Evolutionary conservation across 2,888 invertebrate genomes (phyloP), one percentile per base, ranked within the genome.

Genomic region (Cotesia congregata): DNA sequence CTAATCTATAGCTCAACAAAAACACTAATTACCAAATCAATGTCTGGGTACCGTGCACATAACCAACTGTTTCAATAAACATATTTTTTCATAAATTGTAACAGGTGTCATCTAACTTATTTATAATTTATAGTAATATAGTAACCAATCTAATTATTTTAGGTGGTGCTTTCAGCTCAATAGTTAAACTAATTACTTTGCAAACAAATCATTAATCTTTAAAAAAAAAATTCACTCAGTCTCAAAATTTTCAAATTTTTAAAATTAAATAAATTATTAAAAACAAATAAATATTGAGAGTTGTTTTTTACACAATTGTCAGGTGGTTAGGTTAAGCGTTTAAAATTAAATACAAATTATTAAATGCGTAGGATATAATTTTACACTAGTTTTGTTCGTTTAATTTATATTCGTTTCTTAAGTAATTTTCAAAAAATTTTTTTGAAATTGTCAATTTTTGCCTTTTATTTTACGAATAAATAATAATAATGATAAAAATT

Each of bases 271-370:
- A 17, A 6, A 7, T 12, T 50, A 17, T 69, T 12, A 41, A 39
- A 38, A 38, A 9, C 6, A 40, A 50, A 69, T 50, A 5, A 12
- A 12, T 69, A 17, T 41, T 6, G 17, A 41, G n/a, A 5, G n/a
- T 40, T 6, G 6, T 69, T 40, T 15, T 40, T 12, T 15, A 50
- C 41, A 15, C 7, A 50, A 12, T 50, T 50, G 7, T 50, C 50
- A 50, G 50, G 50, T 69, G 40, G 39, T 69, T 39, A 30, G 40
- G 39, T 69, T 39, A 30, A 17, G 40, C n/a, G 20, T 69, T 69
- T 39, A 40, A 69, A 15, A 39, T 69, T 39, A 50, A 50, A 50
- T 12, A 50, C 50, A 50, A 50, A 50, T 50, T 50, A 50, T 50
- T 50, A 50, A 50, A 50, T 50, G 50, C 50, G 12, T 50, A 50